A percentile compares a stretch with the other conserved stretches of the same genome.
Conservation (phyloP, 2,113 vertebrate species). For the Ceuthmochares aereus region DNA sequence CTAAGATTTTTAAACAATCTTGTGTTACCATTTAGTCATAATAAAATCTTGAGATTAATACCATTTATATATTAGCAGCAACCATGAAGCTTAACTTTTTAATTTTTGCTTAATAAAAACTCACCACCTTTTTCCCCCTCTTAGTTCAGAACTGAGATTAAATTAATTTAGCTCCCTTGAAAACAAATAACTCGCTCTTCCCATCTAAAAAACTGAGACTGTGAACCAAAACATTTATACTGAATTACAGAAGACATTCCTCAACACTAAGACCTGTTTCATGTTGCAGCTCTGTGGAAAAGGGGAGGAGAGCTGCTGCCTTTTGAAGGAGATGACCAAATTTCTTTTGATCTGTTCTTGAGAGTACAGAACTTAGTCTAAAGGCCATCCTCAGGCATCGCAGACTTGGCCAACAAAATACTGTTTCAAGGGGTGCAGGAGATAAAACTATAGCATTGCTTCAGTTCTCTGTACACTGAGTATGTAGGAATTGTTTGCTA, state of each 20-base stretch:
- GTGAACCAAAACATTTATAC: background rate
- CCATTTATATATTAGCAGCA: background rate
- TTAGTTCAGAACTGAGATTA: background rate
- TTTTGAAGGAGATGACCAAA: slow-evolving; percentile 13
- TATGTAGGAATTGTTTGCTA: background rate
- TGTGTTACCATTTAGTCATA: background rate
- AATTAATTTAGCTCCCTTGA: background rate
- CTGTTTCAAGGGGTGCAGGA: slow-evolving; percentile 42
- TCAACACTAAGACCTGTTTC: background rate
- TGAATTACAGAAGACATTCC: background rate
- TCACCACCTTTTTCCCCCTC: background rate
- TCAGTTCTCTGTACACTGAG: background rate
- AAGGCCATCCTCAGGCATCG: background rate
- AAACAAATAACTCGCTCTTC: background rate
- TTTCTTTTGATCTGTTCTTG: slow-evolving; percentile 49
- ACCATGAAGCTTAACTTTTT: background rate
- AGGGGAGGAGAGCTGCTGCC: background rate
- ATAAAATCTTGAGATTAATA: background rate
- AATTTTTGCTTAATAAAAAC: background rate
- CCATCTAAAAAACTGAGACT: background rate
- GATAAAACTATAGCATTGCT: slow-evolving; percentile 21
- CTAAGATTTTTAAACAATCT: background rate
- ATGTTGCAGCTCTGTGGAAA: background rate
- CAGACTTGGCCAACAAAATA: background rate
- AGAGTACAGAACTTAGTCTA: background rate